Evolutionary conservation across 2,797 vertebrate genomes (phyloP).

Genomic region (Anguilla pacifica): DNA sequence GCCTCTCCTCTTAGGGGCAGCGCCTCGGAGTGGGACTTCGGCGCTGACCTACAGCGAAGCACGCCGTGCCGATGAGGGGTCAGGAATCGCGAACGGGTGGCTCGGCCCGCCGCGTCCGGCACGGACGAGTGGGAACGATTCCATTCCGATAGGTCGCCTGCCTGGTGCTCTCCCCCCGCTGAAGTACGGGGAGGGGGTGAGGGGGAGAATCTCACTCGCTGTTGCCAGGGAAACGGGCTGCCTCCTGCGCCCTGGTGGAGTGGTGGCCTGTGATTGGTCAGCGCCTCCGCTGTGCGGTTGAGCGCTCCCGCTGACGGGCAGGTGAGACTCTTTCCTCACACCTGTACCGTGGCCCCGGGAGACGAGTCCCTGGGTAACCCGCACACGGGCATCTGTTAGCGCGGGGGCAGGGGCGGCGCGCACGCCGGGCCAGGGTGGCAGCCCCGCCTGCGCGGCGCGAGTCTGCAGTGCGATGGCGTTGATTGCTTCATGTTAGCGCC

Average conservation of each 20-base stretch:
- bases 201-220: not conserved
- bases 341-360: not conserved
- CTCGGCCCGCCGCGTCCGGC: not conserved
- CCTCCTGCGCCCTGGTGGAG: conserved; percentile 20
- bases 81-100: not conserved
- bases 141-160: conserved; percentile 24
- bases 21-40: not conserved
- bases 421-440: not conserved
- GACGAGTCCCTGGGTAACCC: not conserved
- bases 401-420: too few species aligned
- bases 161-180: conserved; percentile 25
- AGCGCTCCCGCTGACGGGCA: not conserved
- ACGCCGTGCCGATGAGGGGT: not conserved
- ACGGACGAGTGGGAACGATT: not conserved
- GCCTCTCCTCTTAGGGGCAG: not conserved
- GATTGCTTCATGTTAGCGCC: not conserved
- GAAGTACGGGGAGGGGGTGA: not conserved
- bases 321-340: not conserved
- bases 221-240: conserved; percentile 47
- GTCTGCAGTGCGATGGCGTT: not conserved
- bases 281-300: not conserved
- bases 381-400: not conserved
- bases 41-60: not conserved
- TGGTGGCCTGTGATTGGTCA: conserved; percentile 40
- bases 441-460: not conserved